Evolutionary conservation across 2,888 invertebrate species (phyloP), one percentile per base, ranked within the genome.

Genomic region (Drosophila gaucha): DNA sequence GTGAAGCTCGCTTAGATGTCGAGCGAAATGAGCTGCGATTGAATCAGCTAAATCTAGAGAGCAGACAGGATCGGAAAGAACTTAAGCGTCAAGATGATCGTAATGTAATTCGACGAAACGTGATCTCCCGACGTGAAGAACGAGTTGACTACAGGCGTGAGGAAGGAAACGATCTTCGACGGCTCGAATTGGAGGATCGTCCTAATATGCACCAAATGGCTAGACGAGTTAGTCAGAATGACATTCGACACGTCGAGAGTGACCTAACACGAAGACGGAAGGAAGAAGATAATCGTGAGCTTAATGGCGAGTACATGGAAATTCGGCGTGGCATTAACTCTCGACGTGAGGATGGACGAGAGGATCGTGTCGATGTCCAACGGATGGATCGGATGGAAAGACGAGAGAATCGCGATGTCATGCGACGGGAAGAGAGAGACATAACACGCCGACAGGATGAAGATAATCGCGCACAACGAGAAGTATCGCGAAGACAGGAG

Each of bases 391-490:
- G 60, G 12, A 16, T 16, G 22, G 18, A 55, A 12, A 39, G 12
- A 1, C 46, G 16, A 20, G 18, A 6, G 0, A 30, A 18, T 41
- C 49, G 22, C 1, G 46, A 30, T 8, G 26, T 2, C 8, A 5
- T 0, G n/a, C 46, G 20, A 9, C 46, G 30, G 2, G 8, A 14
- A 9, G 18, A 56, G 0, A 38, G 22, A 1, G 28, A 62, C 3
- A 6, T 36, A 0, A n/a, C 46, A 6, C 22, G 46, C 2, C 26
- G 55, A 22, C 28, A 47, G 1, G 39, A 41, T 10, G 31, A 35
- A 8, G 38, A 43, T 14, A 8, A 30, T n/a, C 36, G n/a, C 14
- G 38, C 36, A 5, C 56, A 59, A 0, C 57, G 35, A 1, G 52
- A 44, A 22, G 6, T 16, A 10, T 16, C 39, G 0, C 56, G 41